These are phyloP conservation scores for Mus spicilegus DNA, from an alignment of 2,113 vertebrate genomes.

Conservation along the genomic window DNA sequence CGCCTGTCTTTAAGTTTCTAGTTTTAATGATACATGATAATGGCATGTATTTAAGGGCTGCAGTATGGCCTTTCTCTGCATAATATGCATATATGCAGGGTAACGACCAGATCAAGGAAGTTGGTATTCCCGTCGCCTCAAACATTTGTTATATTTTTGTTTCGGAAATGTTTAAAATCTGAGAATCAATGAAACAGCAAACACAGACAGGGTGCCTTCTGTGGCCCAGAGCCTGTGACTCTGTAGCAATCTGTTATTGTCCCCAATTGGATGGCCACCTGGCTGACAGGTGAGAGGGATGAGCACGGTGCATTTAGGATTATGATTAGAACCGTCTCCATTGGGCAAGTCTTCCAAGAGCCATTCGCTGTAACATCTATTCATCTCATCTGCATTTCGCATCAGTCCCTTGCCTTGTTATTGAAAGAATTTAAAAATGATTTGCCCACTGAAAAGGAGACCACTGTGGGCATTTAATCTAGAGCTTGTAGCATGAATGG, in stretches of 20 bases:
- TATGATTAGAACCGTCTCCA: not conserved
- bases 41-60: not conserved
- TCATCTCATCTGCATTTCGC: not conserved
- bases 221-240: not conserved
- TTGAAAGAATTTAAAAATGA: slow-evolving; percentile 42
- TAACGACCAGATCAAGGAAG: not conserved
- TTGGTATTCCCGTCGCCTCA: not conserved
- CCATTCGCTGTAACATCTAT: not conserved
- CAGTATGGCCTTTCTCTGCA: not conserved
- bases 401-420: not conserved
- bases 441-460: not conserved
- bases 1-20: not conserved
- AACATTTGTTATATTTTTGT: not conserved
- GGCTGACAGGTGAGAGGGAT: not conserved
- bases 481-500: not conserved
- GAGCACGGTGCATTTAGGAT: not conserved
- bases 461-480: not conserved
- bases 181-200: not conserved
- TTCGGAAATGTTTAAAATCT: not conserved
- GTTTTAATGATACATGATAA: not conserved
- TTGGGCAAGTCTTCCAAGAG: not conserved
- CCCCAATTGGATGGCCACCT: not conserved
- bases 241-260: not conserved
- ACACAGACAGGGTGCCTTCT: not conserved
- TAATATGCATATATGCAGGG: not conserved